Percentiles rank a stretch among this genome's conserved stretches.
Evolutionary conservation across 2,113 vertebrate species (phyloP).

Genomic region (Diglossa brunneiventris): DNA sequence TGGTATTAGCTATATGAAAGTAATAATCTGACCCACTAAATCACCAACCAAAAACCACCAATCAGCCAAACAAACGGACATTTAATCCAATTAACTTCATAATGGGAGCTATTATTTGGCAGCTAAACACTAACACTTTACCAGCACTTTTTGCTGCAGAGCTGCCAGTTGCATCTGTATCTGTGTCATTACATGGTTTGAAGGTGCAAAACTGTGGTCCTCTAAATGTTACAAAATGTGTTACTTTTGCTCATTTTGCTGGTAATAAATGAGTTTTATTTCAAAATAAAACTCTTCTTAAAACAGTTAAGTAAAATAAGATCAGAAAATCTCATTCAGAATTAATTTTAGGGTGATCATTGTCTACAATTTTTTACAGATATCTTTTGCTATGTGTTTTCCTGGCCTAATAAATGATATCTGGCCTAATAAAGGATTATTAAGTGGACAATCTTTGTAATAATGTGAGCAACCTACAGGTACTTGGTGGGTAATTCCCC

Average conservation of each 20-base stretch:
- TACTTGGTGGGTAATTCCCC: neutral
- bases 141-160: neutral
- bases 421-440: neutral
- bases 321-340: neutral
- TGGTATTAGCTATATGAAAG: neutral
- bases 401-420: neutral
- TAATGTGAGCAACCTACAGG: neutral
- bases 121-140: neutral
- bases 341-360: neutral
- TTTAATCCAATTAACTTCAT: neutral
- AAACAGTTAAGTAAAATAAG: neutral
- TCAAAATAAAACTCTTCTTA: neutral
- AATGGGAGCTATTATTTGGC: neutral
- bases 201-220: neutral
- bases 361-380: neutral
- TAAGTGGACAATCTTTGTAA: neutral
- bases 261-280: neutral
- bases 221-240: neutral
- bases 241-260: neutral
- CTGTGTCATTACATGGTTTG: neutral
- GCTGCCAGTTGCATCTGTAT: neutral
- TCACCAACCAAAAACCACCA: neutral
- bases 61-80: neutral
- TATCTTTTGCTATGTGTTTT: neutral
- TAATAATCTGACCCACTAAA: neutral